A percentile compares a stretch with the other conserved stretches of the same genome.
These are phyloP conservation scores for Tetramorium simillimum DNA, from an alignment of 1,140 invertebrate genomes.

Conservation along the genomic window DNA sequence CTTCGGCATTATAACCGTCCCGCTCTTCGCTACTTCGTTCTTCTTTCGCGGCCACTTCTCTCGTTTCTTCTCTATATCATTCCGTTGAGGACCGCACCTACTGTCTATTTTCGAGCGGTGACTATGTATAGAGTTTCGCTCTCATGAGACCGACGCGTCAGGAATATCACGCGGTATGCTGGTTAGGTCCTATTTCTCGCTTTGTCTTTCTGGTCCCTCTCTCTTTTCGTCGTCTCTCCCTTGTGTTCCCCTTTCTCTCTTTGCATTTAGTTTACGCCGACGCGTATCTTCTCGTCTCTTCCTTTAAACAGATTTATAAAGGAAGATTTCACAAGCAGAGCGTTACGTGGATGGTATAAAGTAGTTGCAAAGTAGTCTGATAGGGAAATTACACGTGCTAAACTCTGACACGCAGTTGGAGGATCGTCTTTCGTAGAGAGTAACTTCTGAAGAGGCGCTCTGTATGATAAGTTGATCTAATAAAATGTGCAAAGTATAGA, in stretches of 20 bases:
- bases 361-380: conserved; percentile 37
- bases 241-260: conserved; percentile 27
- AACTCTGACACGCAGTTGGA: background rate
- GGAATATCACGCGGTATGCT: conserved; percentile 47
- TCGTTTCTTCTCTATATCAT: conserved; percentile 30
- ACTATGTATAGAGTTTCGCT: conserved; percentile 51
- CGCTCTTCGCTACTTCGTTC: background rate
- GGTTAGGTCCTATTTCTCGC: conserved; percentile 2
- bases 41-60: conserved; percentile 30
- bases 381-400: conserved; percentile 34
- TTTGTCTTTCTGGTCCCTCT: background rate
- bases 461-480: background rate
- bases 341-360: conserved; percentile 28
- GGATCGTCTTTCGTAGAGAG: conserved; percentile 34
- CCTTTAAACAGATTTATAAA: conserved; percentile 1
- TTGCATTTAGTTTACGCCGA: conserved; percentile 12
- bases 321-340: background rate
- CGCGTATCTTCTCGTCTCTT: background rate
- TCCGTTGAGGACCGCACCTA: conserved; percentile 33
- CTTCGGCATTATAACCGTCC: background rate
- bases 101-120: conserved; percentile 58
- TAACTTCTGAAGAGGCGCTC: background rate
- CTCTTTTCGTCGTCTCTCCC: conserved; percentile 7
- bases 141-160: conserved; percentile 48
- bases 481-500: conserved; percentile 4